phyloP scores from a whole-genome alignment of 2,797 vertebrate species.

The Prunella strophiata region DNA sequence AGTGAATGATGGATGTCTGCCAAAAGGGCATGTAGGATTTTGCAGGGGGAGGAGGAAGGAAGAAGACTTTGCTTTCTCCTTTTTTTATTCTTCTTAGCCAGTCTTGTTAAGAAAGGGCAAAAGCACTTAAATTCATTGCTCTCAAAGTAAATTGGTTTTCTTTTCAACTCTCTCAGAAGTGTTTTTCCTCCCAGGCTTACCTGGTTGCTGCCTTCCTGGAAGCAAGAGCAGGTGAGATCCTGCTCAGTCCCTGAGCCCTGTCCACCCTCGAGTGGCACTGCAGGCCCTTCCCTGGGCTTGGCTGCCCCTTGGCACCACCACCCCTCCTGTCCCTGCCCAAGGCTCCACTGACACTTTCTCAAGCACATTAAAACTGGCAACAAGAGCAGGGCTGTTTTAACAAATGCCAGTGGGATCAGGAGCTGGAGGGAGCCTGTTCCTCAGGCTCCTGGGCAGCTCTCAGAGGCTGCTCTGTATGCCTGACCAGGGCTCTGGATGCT shows the following conservation, averaged over 20 bases:
- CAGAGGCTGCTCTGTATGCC: conserved; percentile 36
- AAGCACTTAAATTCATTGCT: conserved; percentile 58
- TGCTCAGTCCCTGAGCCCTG: accelerated
- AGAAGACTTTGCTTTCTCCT: conserved; percentile 38
- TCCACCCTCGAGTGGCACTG: accelerated
- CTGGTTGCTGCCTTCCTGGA: background rate
- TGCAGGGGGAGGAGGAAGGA: conserved; percentile 6
- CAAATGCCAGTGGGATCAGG: background rate
- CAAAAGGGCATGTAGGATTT: conserved; percentile 61
- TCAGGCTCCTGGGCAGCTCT: background rate
- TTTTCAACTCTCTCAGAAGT: background rate
- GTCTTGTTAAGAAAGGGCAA: conserved; percentile 9
- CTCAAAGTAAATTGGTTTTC: conserved; percentile 24
- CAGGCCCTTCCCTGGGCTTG: accelerated
- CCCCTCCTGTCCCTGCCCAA: background rate
- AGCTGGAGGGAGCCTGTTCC: background rate
- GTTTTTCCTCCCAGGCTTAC: background rate
- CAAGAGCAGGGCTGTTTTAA: background rate
- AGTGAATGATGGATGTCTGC: conserved; percentile 64
- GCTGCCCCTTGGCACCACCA: background rate
- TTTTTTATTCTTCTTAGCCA: conserved; percentile 22
- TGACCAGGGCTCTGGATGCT: conserved; percentile 35
- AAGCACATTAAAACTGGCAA: background rate
- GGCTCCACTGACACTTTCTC: background rate
- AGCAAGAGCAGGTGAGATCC: background rate